Percentiles rank a stretch among this genome's conserved stretches.
These are phyloP conservation scores for Dione juno DNA, from an alignment of 2,888 invertebrate species.

Conservation along the genomic window DNA sequence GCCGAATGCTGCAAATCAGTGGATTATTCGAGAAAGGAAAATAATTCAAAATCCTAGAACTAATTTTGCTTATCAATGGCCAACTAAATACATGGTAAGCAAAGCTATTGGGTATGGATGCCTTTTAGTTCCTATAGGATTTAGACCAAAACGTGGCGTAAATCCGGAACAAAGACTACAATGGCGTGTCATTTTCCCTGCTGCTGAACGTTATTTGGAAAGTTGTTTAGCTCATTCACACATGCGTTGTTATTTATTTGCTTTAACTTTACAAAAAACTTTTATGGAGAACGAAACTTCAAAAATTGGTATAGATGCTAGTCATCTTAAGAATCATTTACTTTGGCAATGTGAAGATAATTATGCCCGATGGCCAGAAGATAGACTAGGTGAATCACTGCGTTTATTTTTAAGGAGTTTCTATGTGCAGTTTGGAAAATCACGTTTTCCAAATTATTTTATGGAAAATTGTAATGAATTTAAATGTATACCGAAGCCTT, in stretches of 20 bases:
- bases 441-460: constrained; percentile 88
- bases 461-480: constrained; percentile 88
- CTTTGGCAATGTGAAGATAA: constrained; percentile 91
- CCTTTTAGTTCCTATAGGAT: constrained; percentile 88
- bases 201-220: constrained; percentile 89
- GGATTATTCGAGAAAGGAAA: constrained; percentile 85
- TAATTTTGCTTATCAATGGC: constrained; percentile 87
- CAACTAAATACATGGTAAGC: constrained; percentile 85
- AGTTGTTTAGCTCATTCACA: constrained; percentile 88
- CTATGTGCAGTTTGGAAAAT: constrained; percentile 84
- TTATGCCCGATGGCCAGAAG: constrained; percentile 88
- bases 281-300: constrained; percentile 87
- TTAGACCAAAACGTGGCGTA: constrained; percentile 83
- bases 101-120: constrained; percentile 87
- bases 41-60: constrained; percentile 82
- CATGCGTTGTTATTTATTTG: constrained; percentile 87
- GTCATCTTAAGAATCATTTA: constrained; percentile 88
- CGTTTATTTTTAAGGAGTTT: constrained; percentile 85
- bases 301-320: constrained; percentile 86
- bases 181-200: constrained; percentile 91
- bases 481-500: constrained; percentile 86
- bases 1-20: constrained; percentile 88
- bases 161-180: constrained; percentile 87
- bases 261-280: constrained; percentile 87
- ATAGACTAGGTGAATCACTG: constrained; percentile 87